These are phyloP conservation scores for Hydriomena furcata DNA, from an alignment of 2,888 invertebrate genomes.

Conservation along the genomic window DNA sequence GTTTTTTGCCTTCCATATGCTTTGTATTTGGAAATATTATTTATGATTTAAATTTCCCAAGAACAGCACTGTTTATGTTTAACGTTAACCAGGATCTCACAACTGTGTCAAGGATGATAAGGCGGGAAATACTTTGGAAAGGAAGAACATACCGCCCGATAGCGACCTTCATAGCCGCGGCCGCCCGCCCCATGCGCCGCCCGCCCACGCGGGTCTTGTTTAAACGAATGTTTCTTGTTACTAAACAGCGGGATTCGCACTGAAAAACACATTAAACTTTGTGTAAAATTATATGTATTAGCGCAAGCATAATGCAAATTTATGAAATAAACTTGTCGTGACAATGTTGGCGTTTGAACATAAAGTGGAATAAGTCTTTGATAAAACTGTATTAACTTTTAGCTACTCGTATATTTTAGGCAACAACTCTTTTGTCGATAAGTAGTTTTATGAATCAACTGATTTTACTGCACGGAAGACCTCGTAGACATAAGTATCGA, in stretches of 20 bases:
- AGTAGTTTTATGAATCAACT: no score
- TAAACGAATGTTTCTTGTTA: conserved; percentile 43
- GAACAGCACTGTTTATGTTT: conserved; percentile 21
- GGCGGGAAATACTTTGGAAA: conserved; percentile 60
- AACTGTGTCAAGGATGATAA: conserved; percentile 66
- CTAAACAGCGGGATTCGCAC: conserved; percentile 36
- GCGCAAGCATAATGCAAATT: conserved; percentile 25
- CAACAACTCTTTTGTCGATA: no score
- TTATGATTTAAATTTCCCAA: conserved; percentile 1
- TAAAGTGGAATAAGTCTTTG: conserved; percentile 8
- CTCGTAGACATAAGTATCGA: no score
- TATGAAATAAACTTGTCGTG: conserved; percentile 25
- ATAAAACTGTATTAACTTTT: no score
- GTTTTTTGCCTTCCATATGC: conserved; percentile 2
- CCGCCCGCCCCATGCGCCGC: conserved; percentile 29
- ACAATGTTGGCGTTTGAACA: conserved; percentile 26
- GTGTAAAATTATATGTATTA: conserved; percentile 32
- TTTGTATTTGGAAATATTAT: conserved; percentile 13
- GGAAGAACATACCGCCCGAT: conserved; percentile 41
- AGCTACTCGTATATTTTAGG: no score
- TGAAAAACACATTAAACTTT: conserved; percentile 32
- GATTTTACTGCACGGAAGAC: no score
- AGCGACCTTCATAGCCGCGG: conserved; percentile 23
- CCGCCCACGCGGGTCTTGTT: conserved; percentile 33
- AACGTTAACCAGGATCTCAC: conserved; percentile 38